Evolutionary conservation across 2,797 vertebrate species (phyloP).

Genomic region (Sebastes umbrosus): DNA sequence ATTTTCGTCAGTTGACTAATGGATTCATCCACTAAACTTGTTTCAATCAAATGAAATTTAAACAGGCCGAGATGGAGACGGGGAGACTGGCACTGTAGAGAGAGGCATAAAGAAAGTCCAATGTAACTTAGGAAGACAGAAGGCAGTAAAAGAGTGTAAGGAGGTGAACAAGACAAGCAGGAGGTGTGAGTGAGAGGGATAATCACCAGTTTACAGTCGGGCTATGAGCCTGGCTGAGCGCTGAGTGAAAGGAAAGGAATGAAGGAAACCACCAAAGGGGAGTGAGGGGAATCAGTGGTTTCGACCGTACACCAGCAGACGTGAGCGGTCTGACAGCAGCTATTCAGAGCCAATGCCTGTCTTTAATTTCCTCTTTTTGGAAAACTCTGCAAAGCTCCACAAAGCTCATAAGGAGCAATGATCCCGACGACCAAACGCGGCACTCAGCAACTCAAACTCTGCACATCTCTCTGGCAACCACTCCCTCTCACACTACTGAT

Average conservation of each 20-base stretch:
- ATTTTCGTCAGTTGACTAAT: not conserved
- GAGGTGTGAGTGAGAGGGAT: not conserved
- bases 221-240: constrained; percentile 2
- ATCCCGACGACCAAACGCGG: constrained; percentile 55
- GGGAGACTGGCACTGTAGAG: not conserved
- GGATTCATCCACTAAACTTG: not conserved
- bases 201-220: not conserved
- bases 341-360: constrained; percentile 69
- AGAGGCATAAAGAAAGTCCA: not conserved
- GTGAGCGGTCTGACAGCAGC: constrained; percentile 61
- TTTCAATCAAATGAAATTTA: not conserved
- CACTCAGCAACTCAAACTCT: constrained; percentile 37
- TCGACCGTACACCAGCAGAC: constrained; percentile 8
- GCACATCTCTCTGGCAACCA: constrained; percentile 4
- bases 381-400: constrained; percentile 77
- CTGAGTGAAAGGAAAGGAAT: constrained; percentile 33
- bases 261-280: constrained; percentile 27
- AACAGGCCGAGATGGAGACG: not conserved
- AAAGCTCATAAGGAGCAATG: constrained; percentile 80
- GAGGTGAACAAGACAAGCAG: not conserved
- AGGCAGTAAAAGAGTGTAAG: no score
- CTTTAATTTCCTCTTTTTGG: constrained; percentile 82
- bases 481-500: not conserved
- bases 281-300: constrained; percentile 33
- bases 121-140: not conserved